Base-by-base conservation (phyloP, 2,888 invertebrate genomes). In the Andrena bucephala region DNA sequence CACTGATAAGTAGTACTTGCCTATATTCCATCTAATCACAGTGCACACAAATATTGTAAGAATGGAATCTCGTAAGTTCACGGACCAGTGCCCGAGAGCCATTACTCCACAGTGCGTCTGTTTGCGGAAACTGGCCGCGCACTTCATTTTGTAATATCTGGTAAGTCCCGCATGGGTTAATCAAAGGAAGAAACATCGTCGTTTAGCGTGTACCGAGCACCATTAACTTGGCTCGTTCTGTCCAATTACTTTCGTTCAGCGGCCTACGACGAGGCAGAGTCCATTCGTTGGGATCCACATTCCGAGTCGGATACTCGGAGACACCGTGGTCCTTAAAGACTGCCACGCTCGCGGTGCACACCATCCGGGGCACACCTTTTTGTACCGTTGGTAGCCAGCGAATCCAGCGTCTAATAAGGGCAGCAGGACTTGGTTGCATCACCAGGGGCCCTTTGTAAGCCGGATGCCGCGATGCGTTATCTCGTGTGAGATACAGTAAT, bases 401-500 rank as follows among this genome's bases (percentile, higher is more conserved):
- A 77, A 81, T 81, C 81, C 62, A 79, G 67, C 75, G 68, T 83
- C 78, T 72, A 79, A 57, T 73, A 70, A 65, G 74, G 29, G 48
- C 67, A 71, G 63, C 69, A 66, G 79, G 62, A 27, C 70, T 24
- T 70, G 85, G 86, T 85, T 88, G 81, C 89, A 83, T 73, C 80
- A 69, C 63, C 85, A 71, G 87, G 83, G 75, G 81, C 80, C 85
- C 87, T 89, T 89, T 89, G 84, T 86, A 36, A 50, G 73, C 67
- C 76, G 71, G 54, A 68, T 65, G 75, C 86, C 87, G 85, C 89
- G 80, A 82, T 85, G 89, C 81, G 87, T 89, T 90, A 91, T 91
- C 90, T 89, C 85, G 89, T 87, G 90, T 77, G 89, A 87, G 90
- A 83, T 81, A 83, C 87, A 85, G 90, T 85, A 91, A 90, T 91